phyloP scores from a whole-genome alignment of 2,888 invertebrate species.

The Hemicrepidius hirtus region DNA sequence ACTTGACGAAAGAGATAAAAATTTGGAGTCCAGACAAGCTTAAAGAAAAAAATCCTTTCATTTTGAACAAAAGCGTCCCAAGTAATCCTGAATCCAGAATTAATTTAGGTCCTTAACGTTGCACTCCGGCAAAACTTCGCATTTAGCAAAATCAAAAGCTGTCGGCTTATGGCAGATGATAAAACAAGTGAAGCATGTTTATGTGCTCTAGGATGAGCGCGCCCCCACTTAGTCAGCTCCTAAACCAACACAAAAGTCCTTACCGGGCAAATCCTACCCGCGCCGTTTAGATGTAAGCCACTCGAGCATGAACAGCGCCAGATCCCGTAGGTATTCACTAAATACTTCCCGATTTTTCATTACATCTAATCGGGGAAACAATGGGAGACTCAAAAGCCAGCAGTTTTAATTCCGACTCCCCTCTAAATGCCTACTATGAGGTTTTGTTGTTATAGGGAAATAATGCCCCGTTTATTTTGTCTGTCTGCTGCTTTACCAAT shows the following conservation, averaged over 20 bases:
- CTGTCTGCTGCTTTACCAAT: slow-evolving; percentile 24
- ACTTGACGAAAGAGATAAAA: background rate
- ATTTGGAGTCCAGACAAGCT: background rate
- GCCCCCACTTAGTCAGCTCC: slow-evolving; percentile 49
- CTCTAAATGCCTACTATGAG: slow-evolving; percentile 34
- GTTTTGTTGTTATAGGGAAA: slow-evolving; percentile 44
- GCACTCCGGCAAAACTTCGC: slow-evolving; percentile 40
- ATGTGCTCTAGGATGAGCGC: slow-evolving; percentile 46
- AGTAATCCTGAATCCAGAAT: slow-evolving; percentile 22
- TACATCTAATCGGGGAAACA: slow-evolving; percentile 54
- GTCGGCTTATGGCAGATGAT: slow-evolving; percentile 51
- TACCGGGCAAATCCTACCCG: slow-evolving; percentile 52
- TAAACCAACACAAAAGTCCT: slow-evolving; percentile 53
- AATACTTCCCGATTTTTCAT: slow-evolving; percentile 55
- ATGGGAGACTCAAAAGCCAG: slow-evolving; percentile 49
- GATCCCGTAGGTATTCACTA: slow-evolving; percentile 54
- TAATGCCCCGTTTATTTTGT: slow-evolving; percentile 42
- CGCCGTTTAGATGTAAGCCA: slow-evolving; percentile 51
- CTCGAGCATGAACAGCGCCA: slow-evolving; percentile 50
- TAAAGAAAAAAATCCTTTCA: background rate
- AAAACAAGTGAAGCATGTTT: slow-evolving; percentile 52
- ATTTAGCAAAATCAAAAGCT: slow-evolving; percentile 49
- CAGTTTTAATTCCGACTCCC: slow-evolving; percentile 52
- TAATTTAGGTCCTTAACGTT: slow-evolving; percentile 41
- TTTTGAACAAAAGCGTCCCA: background rate